Evolutionary conservation across 2,113 vertebrate genomes (phyloP).

Genomic region (Pimephales promelas): DNA sequence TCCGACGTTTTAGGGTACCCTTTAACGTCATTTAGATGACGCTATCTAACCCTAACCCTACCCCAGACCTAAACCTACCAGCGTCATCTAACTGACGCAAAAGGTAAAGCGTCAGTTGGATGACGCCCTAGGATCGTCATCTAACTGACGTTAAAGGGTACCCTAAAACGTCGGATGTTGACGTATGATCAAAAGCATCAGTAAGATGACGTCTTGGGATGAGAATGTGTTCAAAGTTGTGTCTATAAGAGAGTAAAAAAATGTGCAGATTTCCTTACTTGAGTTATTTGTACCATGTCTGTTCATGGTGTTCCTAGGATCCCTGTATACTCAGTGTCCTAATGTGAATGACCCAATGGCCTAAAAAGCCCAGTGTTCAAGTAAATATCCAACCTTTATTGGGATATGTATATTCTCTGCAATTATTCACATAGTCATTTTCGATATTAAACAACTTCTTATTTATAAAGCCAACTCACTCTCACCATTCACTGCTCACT

Average conservation of each 20-base stretch:
- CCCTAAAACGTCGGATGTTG: too few species aligned
- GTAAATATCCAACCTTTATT: constrained; percentile 64
- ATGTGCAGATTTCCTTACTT: neutral
- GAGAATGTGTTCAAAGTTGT: too few species aligned
- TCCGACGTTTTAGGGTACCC: too few species aligned
- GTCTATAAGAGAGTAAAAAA: neutral
- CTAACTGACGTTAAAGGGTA: too few species aligned
- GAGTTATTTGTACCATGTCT: constrained; percentile 4
- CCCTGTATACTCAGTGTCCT: neutral
- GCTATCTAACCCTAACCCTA: too few species aligned
- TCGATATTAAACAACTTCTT: neutral
- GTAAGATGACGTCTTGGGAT: too few species aligned
- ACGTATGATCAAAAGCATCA: too few species aligned
- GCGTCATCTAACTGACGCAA: too few species aligned
- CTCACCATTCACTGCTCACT: neutral
- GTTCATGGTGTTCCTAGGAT: neutral
- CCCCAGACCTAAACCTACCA: too few species aligned
- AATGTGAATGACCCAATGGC: neutral
- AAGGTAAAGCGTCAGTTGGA: too few species aligned
- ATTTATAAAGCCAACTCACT: neutral
- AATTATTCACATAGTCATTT: constrained; percentile 54
- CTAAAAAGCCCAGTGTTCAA: neutral
- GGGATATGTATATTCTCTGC: constrained; percentile 65
- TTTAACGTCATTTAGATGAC: too few species aligned
- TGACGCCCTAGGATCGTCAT: too few species aligned